Conservation (phyloP, 2,888 invertebrate genomes). For the Epinotia nisella region DNA sequence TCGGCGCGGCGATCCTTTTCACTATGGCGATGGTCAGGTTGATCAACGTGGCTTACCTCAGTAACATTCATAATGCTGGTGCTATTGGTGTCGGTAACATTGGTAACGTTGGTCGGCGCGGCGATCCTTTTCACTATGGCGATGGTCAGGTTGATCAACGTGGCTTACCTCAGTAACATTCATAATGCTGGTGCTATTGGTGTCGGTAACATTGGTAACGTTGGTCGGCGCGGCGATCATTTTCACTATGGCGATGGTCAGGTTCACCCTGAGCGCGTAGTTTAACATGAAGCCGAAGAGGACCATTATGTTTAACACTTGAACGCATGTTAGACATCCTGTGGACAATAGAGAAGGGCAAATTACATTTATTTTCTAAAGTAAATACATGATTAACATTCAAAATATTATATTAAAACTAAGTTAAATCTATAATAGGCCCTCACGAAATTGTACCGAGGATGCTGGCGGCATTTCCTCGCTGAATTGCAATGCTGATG, state of each 20-base stretch:
- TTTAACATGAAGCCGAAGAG: constrained; percentile 95
- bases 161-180: constrained; percentile 74
- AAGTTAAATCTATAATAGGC: too few relatives aligned
- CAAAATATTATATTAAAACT: too few relatives aligned
- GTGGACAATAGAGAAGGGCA: constrained; percentile 64
- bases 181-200: constrained; percentile 70
- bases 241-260: constrained; percentile 94
- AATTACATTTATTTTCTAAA: too few relatives aligned
- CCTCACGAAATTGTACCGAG: too few relatives aligned
- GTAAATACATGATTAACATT: too few relatives aligned
- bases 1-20: constrained; percentile 62
- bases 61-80: constrained; percentile 73
- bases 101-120: constrained; percentile 55
- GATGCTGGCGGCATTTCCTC: too few relatives aligned
- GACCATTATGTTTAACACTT: constrained; percentile 93
- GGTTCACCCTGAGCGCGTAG: constrained; percentile 94
- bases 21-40: too few relatives aligned
- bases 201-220: constrained; percentile 58
- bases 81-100: constrained; percentile 67
- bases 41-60: too few relatives aligned
- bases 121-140: constrained; percentile 93
- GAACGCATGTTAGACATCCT: constrained; percentile 91
- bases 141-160: constrained; percentile 84
- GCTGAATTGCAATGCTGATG: too few relatives aligned
- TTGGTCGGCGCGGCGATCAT: constrained; percentile 85